Evolutionary conservation across 2,888 invertebrate genomes (phyloP), one percentile per base, ranked within the genome.

Genomic region (Mamestra brassicae): DNA sequence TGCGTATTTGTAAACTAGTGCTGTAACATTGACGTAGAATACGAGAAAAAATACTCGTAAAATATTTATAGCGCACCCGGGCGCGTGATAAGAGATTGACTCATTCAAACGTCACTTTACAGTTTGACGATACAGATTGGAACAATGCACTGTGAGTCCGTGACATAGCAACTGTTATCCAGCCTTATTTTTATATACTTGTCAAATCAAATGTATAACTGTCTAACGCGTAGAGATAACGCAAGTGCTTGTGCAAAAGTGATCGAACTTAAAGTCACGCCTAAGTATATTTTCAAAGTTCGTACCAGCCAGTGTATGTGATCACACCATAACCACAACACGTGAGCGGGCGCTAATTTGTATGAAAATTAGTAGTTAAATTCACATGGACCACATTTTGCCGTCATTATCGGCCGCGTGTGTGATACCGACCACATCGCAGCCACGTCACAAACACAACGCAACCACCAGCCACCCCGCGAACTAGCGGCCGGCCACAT

Each of bases 51-150:
- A 78, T 54, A 75, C 50, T 80, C 89, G 81, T 82, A 84, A 86
- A 84, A 78, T 81, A 87, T 87, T 86, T 83, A 84, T 86, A 81
- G 83, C 67, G 64, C 66, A 69, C 71, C 81, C 67, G 78, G 67
- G 77, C 62, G 67, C 74, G 76, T 87, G 90, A 92, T 91, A 91
- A 92, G 87, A 65, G 78, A 80, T 71, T 87, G 89, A 89, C 61
- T 90, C 90, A 90, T 85, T 74, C 79, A 67, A 81, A 89, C 91
- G 90, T 91, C 90, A 89, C 76, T 81, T 75, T 74, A 70, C 69
- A 77, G 80, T 83, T 80, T 84, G 73, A 74, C 78, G 76, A 73
- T 77, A 78, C 67, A 57, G 78, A 83, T 85, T 75, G 55, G 45
- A 75, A 78, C 50, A 71, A 68, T 67, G 68, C 65, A 71, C 69